These are phyloP conservation scores for Chitala chitala DNA, from an alignment of 2,113 vertebrate species.

Conservation along the genomic window DNA sequence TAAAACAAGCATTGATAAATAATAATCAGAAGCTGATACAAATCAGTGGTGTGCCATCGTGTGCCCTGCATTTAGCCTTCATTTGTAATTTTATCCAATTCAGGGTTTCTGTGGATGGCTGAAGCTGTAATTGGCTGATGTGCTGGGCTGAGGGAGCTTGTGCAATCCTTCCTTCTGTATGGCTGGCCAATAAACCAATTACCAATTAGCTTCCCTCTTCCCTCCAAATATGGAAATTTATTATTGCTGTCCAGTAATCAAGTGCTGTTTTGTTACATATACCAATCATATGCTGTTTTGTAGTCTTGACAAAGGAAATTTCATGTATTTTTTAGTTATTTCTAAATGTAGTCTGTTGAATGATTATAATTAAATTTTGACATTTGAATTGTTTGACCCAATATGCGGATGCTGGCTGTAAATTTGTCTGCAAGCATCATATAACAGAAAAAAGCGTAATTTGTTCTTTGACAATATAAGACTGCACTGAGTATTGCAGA, in stretches of 20 bases:
- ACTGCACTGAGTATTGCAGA: background rate
- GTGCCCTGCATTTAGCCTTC: slow-evolving; percentile 7
- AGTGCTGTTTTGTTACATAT: background rate
- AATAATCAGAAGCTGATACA: slow-evolving; percentile 16
- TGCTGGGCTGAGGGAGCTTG: slow-evolving; percentile 6
- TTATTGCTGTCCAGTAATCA: background rate
- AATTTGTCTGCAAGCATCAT: background rate
- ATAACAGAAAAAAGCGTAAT: slow-evolving; percentile 2
- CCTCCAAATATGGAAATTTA: background rate
- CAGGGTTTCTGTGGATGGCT: slow-evolving; percentile 10
- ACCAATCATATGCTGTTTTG: no score
- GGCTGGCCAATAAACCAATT: slow-evolving; percentile 12
- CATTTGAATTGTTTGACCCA: background rate
- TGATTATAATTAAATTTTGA: background rate
- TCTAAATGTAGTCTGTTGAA: background rate
- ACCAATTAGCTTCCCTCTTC: slow-evolving; percentile 10
- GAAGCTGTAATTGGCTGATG: slow-evolving; percentile 21
- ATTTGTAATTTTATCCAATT: slow-evolving; percentile 21
- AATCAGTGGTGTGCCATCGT: slow-evolving; percentile 19
- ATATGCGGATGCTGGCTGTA: background rate
- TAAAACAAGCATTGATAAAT: slow-evolving; percentile 13
- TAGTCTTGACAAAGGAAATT: background rate
- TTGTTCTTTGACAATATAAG: background rate
- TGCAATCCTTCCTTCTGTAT: background rate
- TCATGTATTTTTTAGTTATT: background rate